phyloP scores from a whole-genome alignment of 2,888 invertebrate species.

The Smittia aterrima region DNA sequence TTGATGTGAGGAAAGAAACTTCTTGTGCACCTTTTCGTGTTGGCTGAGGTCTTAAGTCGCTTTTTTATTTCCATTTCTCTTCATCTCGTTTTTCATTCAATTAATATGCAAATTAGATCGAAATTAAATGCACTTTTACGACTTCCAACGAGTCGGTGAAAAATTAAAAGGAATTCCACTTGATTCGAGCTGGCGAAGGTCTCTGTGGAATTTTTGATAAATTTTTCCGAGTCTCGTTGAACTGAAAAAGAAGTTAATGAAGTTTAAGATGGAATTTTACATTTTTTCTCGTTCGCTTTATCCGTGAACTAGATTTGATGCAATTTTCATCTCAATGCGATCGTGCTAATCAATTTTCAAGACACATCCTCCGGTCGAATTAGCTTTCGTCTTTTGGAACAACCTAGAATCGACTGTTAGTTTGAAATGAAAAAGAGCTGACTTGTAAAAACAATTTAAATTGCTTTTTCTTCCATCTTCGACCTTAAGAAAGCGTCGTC shows the following conservation, averaged over 20 bases:
- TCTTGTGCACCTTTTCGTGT: background rate
- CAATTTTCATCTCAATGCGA: constrained; percentile 2
- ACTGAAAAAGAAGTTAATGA: background rate
- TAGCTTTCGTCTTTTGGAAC: background rate
- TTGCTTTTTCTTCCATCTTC: background rate
- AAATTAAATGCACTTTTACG: constrained; percentile 24
- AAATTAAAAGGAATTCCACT: constrained; percentile 23
- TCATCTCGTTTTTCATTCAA: constrained; percentile 22
- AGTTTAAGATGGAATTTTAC: constrained; percentile 7
- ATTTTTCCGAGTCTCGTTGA: background rate
- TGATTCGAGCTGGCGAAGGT: background rate
- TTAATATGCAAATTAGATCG: constrained; percentile 20
- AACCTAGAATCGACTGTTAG: background rate
- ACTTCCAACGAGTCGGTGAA: constrained; percentile 13
- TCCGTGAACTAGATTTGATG: background rate
- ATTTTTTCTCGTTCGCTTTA: background rate
- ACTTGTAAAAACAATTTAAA: background rate
- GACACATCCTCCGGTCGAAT: background rate
- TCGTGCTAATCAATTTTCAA: constrained; percentile 10
- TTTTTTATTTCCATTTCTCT: background rate
- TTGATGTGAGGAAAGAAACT: background rate
- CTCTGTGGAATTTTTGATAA: background rate
- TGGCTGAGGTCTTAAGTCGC: background rate
- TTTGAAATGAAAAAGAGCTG: background rate
- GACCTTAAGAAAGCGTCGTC: background rate